A percentile compares a stretch with the other conserved stretches of the same genome.
phyloP scores from a whole-genome alignment of 2,797 vertebrate species.

The Myoxocephalus aenaeus region DNA sequence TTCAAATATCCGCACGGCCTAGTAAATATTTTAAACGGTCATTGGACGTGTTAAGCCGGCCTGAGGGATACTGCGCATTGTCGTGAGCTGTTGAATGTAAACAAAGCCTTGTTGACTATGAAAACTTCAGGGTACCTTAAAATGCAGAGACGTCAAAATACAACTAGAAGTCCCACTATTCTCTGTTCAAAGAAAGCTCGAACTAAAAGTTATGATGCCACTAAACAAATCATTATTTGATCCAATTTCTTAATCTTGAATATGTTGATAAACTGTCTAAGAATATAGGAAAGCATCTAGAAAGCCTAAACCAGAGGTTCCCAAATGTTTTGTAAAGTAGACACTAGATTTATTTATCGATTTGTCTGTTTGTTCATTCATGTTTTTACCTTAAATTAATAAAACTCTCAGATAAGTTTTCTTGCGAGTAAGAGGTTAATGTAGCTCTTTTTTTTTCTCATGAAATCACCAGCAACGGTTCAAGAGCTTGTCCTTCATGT shows the following conservation, averaged over 20 bases:
- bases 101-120: conserved; percentile 24
- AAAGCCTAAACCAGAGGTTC: not conserved
- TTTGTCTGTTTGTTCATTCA: not conserved
- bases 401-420: not conserved
- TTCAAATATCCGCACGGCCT: not conserved
- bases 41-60: not conserved
- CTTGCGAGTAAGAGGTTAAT: not conserved
- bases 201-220: not conserved
- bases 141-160: not conserved
- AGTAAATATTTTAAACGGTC: not conserved
- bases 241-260: not conserved
- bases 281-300: not conserved
- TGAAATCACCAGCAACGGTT: not conserved
- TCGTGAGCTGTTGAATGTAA: conserved; percentile 33
- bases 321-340: not conserved
- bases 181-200: not conserved
- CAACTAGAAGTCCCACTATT: not conserved
- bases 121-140: not conserved
- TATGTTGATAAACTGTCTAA: not conserved
- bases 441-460: not conserved
- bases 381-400: not conserved
- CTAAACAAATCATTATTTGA: not conserved
- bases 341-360: not conserved
- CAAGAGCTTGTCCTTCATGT: not conserved
- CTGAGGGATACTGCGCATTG: not conserved